Percentiles rank a stretch among this genome's conserved stretches.
phyloP scores from a whole-genome alignment of 2,888 invertebrate species.

The Parnassius orleans region DNA sequence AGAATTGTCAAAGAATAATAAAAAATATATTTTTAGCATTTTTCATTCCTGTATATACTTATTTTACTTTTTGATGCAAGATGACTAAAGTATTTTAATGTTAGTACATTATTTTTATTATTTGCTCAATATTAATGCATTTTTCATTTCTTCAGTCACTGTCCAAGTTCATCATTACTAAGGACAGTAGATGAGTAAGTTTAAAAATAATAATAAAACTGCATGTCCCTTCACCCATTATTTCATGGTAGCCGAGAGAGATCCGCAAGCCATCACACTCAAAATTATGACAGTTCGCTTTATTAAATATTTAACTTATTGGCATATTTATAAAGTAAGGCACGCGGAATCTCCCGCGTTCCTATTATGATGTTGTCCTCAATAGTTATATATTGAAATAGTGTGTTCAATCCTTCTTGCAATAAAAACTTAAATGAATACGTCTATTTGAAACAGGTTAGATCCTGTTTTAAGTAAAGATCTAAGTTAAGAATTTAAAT shows the following conservation, averaged over 20 bases:
- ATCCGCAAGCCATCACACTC: conserved; percentile 23
- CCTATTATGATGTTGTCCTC: conserved; percentile 18
- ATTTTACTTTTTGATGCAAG: not conserved
- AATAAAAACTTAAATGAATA: conserved; percentile 14
- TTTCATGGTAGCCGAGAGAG: conserved; percentile 24
- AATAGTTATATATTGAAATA: conserved; percentile 13
- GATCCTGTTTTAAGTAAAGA: too few relatives aligned
- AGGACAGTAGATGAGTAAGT: conserved; percentile 38
- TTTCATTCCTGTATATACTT: too few relatives aligned
- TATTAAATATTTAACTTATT: conserved; percentile 8
- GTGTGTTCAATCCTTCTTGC: conserved; percentile 17
- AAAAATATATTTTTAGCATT: too few relatives aligned
- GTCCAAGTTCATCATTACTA: conserved; percentile 38
- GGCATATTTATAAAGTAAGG: conserved; percentile 16
- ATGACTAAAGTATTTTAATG: not conserved
- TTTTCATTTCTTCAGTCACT: conserved; percentile 38
- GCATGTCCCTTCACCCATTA: conserved; percentile 27
- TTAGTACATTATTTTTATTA: conserved; percentile 2
- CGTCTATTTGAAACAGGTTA: conserved; percentile 15
- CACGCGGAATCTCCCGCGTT: conserved; percentile 23
- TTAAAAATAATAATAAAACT: conserved; percentile 33
- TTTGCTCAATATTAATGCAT: conserved; percentile 32
- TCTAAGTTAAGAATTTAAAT: too few relatives aligned
- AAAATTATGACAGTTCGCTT: conserved; percentile 12
- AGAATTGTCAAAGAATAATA: not conserved